These are phyloP conservation scores for Rhyacichthys aspro DNA, from an alignment of 2,797 vertebrate species.

Conservation along the genomic window DNA sequence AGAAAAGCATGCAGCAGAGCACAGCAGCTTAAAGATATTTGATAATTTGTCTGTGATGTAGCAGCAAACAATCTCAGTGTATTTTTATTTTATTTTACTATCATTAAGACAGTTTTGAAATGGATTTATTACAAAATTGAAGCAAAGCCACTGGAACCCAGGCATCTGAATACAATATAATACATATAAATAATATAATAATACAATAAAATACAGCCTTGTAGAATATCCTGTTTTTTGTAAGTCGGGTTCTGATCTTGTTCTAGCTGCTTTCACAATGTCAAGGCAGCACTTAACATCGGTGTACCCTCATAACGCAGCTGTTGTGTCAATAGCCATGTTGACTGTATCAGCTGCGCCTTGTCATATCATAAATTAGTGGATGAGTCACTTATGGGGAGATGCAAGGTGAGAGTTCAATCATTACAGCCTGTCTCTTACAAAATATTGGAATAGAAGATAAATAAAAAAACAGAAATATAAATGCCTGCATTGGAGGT, in stretches of 20 bases:
- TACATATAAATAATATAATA: neutral
- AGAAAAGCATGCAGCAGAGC: slow-evolving; percentile 34
- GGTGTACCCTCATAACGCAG: slow-evolving; percentile 34
- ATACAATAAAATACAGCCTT: neutral
- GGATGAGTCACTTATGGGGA: neutral
- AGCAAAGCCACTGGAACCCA: no score
- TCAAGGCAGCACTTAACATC: slow-evolving; percentile 1
- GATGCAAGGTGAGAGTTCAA: slow-evolving; percentile 2
- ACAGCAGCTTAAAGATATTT: slow-evolving; percentile 22
- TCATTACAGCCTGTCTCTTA: slow-evolving; percentile 3
- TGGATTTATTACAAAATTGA: no score
- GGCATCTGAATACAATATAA: neutral
- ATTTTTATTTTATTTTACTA: no score
- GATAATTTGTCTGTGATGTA: no score
- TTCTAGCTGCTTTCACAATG: neutral
- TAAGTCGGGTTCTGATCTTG: neutral
- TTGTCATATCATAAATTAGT: slow-evolving; percentile 17
- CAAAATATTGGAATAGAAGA: neutral
- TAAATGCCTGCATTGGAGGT: neutral
- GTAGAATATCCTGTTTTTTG: neutral
- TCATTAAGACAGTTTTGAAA: no score
- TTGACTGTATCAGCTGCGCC: slow-evolving; percentile 64
- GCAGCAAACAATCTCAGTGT: no score
- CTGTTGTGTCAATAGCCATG: slow-evolving; percentile 73
- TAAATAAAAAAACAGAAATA: no score